Evolutionary conservation across 23 tunicate genomes (phyloP).

Genomic region (Styela plicata): DNA sequence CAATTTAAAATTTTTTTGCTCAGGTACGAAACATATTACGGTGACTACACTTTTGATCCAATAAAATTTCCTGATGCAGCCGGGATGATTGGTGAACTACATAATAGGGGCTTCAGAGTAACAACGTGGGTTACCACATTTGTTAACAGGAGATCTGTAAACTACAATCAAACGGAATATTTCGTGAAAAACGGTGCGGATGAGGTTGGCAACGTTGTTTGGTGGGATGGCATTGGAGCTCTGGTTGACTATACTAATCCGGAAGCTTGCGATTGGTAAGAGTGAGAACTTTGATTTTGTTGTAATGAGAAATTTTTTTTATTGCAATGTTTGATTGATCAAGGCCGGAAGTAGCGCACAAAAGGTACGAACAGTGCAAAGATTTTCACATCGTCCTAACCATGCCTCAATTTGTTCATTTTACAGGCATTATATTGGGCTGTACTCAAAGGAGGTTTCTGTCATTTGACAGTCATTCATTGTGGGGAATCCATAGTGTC

Average conservation of each 20-base stretch:
- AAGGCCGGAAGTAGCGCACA: not conserved
- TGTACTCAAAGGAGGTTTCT: too few relatives aligned
- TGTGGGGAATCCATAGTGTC: too few relatives aligned
- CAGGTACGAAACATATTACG: constrained; percentile 60
- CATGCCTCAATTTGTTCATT: too few relatives aligned
- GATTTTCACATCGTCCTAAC: not conserved
- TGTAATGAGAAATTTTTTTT: not conserved
- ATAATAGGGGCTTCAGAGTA: constrained; percentile 56
- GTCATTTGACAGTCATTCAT: too few relatives aligned
- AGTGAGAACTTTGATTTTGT: too few relatives aligned
- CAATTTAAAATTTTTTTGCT: not conserved
- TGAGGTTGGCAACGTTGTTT: not conserved
- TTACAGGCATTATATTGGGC: too few relatives aligned
- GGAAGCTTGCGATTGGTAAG: constrained; percentile 32
- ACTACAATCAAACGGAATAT: constrained; percentile 31
- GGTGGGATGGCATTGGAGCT: constrained; percentile 53
- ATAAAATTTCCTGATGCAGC: constrained; percentile 64
- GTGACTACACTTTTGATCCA: constrained; percentile 83
- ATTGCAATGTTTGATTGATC: not conserved
- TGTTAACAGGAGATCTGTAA: constrained; percentile 37
- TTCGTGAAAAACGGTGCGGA: constrained; percentile 34
- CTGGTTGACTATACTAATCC: constrained; percentile 31
- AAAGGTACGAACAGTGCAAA: not conserved
- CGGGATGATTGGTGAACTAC: constrained; percentile 52
- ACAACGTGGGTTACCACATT: constrained; percentile 93